Evolutionary conservation across 2,113 vertebrate species (phyloP).

Genomic region (Epinephelus lanceolatus): DNA sequence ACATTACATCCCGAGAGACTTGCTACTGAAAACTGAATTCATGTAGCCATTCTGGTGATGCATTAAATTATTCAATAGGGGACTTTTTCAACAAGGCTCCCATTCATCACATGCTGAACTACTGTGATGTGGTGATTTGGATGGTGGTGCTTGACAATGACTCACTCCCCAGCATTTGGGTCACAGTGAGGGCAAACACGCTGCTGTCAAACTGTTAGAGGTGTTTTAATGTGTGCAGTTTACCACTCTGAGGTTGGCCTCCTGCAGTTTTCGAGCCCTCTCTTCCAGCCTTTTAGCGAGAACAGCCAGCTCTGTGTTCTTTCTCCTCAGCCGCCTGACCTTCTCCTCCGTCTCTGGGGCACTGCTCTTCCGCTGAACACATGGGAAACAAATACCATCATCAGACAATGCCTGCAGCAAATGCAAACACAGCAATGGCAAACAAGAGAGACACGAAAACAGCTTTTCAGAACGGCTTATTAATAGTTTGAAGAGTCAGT

Average conservation of each 20-base stretch:
- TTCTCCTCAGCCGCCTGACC: constrained; percentile 94
- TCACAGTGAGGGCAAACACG: constrained; percentile 7
- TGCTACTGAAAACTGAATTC: constrained; percentile 1
- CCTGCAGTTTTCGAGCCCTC: constrained; percentile 95
- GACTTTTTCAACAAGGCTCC: constrained; percentile 32
- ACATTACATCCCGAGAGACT: background rate
- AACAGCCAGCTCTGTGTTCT: constrained; percentile 95
- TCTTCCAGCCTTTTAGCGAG: constrained; percentile 97
- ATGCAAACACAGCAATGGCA: constrained; percentile 23
- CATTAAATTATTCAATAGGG: constrained; percentile 31
- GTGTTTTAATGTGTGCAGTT: constrained; percentile 3
- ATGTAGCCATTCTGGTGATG: constrained; percentile 16
- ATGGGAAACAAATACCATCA: constrained; percentile 48
- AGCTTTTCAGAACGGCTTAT: constrained; percentile 10
- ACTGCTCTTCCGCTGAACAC: constrained; percentile 91
- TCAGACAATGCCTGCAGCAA: constrained; percentile 41
- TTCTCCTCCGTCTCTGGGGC: constrained; percentile 98
- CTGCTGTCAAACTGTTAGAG: background rate
- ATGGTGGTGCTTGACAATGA: constrained; percentile 21
- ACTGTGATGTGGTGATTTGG: constrained; percentile 29
- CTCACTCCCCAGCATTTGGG: constrained; percentile 15
- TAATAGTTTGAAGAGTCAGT: background rate
- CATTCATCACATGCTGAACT: constrained; percentile 46
- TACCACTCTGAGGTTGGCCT: constrained; percentile 97
- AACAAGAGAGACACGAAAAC: constrained; percentile 20